These are phyloP conservation scores for Craniophora ligustri DNA, from an alignment of 2,888 invertebrate species.

Conservation along the genomic window DNA sequence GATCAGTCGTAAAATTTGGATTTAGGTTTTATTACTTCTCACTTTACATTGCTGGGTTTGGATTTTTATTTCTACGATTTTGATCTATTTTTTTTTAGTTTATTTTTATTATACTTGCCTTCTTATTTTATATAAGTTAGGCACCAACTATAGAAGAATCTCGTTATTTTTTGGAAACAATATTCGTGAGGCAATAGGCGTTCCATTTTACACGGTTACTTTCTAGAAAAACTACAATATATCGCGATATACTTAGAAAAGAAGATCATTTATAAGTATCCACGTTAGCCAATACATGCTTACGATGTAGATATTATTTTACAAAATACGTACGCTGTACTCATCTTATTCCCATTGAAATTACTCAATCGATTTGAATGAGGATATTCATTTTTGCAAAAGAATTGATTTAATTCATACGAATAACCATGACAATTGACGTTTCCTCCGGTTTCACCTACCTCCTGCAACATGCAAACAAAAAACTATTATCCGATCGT, in stretches of 20 bases:
- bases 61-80: constrained; percentile 20
- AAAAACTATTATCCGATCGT: constrained; percentile 72
- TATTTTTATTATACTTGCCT: neutral
- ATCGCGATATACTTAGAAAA: no score
- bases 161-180: no score
- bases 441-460: constrained; percentile 34
- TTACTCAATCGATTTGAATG: neutral
- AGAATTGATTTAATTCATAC: constrained; percentile 8
- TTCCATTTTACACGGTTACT: no score
- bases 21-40: constrained; percentile 49
- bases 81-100: constrained; percentile 12
- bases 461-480: constrained; percentile 57
- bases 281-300: no score
- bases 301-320: no score
- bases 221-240: no score
- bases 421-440: constrained; percentile 30
- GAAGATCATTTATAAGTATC: no score
- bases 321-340: no score
- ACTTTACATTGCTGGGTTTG: constrained; percentile 33
- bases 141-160: no score
- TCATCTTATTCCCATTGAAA: no score
- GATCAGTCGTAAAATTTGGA: constrained; percentile 48
- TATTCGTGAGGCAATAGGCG: no score
- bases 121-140: neutral
- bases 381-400: constrained; percentile 16